Base-by-base conservation (phyloP, 2,113 vertebrate species). In the Atrichornis clamosus region DNA sequence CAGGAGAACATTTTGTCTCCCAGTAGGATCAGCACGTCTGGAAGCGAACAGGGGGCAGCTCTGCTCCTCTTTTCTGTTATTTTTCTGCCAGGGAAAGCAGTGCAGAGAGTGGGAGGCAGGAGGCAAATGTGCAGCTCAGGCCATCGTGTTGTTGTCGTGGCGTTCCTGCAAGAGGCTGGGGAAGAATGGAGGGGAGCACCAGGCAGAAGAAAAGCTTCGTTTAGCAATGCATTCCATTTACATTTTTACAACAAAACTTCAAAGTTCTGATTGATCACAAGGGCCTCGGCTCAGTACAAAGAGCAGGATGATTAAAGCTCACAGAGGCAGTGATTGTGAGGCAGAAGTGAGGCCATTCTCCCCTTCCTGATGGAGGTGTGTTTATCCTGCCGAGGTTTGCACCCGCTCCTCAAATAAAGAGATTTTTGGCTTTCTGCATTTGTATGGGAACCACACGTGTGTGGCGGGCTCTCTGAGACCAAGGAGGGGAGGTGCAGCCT, bases 1-100 rank as follows among this genome's bases (percentile, higher is more conserved):
- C 94, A 92, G 89, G 89, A 95, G 94, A 90, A 60, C 53, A 69
- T 89, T 94, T 95, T 74, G 65, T 93, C 85, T 96, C 84, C 90
- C 75, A 32, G 19, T 76, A 2, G 2, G 87, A 81, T 95, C 84
- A 73, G 78, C 92, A 73, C 55, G 73, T 50, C 95, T 85, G 73
- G 89, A 91, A 68, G 75, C 1, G 56, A 72, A 37, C 47, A 68
- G 28, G 13, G 55, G 47, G 72, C 77, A 70, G 68, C 68, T 76
- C 89, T 90, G 91, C 93, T 97, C 35, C 53, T 58, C n/a, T 46
- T n/a, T 23, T 28, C 19, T 44, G 11, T 33, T 5, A 2, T 46
- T 55, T 46, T 39, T 50, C 23, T 19, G 26, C 64, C 93, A 89
- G 91, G 76, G 82, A 70, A 95, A 42, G 20, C 62, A 41, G 89